Evolutionary conservation across 2,113 vertebrate genomes (phyloP), one percentile per base, ranked within the genome.

Genomic region (Puma concolor): DNA sequence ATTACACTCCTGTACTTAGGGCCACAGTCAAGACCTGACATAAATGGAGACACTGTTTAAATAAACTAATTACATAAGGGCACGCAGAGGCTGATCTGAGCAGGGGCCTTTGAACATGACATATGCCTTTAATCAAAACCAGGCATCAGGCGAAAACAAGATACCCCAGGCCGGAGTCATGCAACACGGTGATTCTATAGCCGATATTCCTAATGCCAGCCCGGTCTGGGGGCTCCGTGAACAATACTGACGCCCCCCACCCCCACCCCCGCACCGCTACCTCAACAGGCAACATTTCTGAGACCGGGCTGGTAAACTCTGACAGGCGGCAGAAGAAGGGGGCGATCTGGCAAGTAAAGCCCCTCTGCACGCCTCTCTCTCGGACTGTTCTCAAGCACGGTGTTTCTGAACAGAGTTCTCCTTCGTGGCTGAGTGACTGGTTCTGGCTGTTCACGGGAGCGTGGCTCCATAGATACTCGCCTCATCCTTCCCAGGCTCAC

Each of bases 51-150:
- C 98, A 98, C 96, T 98, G 98, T 99, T 99, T 99, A 99, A 99
- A 98, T 98, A 99, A 99, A 99, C 99, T 99, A 99, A 99, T 99
- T 99, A 99, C 99, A 98, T 95, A 98, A 99, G 98, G 98, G 99
- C 98, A 98, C 97, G 98, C 98, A 98, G 98, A 98, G 98, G 98
- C 98, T 98, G 98, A 98, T 95, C 98, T 98, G 98, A 98, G 97
- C 98, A 98, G 63, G 97, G 98, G 97, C 94, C 97, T 99, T 98
- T 99, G 98, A 99, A 98, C 98, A 98, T 80, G 96, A 98, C 99
- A 99, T 98, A 98, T 99, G 98, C 98, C 97, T 99, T 99, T 99
- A 99, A 99, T 99, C 98, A 99, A 99, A 99, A 97, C 98, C 98
- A 99, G 98, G 94, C 97, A 98, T 98, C 97, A 97, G 98, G 97